phyloP scores from a whole-genome alignment of 2,113 vertebrate species.

The Bubo bubo region DNA sequence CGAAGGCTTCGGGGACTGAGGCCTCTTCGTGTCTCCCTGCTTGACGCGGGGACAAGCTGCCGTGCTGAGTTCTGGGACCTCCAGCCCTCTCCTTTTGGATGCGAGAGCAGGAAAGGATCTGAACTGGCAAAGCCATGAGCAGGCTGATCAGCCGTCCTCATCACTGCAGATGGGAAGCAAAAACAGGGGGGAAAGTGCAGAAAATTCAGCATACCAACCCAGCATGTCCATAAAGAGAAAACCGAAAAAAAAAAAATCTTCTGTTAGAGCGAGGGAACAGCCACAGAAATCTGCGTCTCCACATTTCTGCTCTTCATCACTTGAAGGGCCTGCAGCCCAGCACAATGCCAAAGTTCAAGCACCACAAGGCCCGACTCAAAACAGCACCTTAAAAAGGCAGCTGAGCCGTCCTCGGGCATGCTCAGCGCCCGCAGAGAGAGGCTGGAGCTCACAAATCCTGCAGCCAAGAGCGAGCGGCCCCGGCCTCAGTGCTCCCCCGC shows the following conservation, averaged over 20 bases:
- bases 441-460: not conserved
- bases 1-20: not conserved
- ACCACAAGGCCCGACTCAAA: not conserved
- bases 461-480: not conserved
- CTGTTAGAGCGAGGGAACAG: not conserved
- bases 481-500: not conserved
- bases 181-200: not conserved
- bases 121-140: not conserved
- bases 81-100: not conserved
- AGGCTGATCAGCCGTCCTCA: not conserved
- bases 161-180: not conserved
- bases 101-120: not conserved
- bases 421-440: not conserved
- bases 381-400: not conserved
- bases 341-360: not conserved
- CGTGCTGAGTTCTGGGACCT: not conserved
- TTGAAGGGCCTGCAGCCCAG: not conserved
- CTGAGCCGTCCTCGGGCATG: accelerated
- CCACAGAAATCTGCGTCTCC: not conserved
- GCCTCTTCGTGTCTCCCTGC: accelerated
- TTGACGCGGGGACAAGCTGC: accelerated
- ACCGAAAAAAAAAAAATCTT: not conserved
- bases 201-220: not conserved
- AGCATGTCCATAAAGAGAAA: not conserved
- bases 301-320: not conserved